Evolutionary conservation across 2,113 vertebrate species (phyloP).

Genomic region (Oceanites oceanicus): DNA sequence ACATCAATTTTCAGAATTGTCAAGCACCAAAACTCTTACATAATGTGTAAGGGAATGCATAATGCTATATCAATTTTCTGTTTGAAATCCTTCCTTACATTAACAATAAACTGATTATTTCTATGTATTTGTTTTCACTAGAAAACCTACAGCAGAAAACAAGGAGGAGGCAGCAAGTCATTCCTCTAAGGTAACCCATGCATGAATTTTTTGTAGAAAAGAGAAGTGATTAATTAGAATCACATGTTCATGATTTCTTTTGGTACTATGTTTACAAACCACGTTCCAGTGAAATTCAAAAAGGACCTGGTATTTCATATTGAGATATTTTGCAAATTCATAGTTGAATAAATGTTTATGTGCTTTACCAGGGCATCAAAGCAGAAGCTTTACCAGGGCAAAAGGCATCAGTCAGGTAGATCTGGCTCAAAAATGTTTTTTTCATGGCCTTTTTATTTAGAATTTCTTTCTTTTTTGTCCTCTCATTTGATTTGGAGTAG

Average conservation of each 20-base stretch:
- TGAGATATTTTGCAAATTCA: not conserved
- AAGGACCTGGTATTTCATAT: not conserved
- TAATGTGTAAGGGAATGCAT: not conserved
- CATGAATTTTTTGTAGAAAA: not conserved
- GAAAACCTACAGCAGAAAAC: slow-evolving; percentile 58
- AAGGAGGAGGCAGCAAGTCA: slow-evolving; percentile 1
- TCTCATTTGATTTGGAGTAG: not conserved
- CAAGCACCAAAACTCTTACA: not conserved
- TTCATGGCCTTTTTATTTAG: not conserved
- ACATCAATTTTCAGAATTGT: not conserved
- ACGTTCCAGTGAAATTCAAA: not conserved
- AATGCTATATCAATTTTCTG: not conserved
- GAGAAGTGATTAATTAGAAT: not conserved
- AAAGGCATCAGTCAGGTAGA: not conserved
- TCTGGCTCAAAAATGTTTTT: not conserved
- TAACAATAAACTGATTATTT: not conserved
- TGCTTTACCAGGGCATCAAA: not conserved
- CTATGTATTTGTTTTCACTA: slow-evolving; percentile 9
- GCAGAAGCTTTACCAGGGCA: not conserved
- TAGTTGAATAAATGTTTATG: not conserved
- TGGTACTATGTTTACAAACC: not conserved
- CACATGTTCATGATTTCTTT: not conserved
- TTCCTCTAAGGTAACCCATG: slow-evolving; percentile 64
- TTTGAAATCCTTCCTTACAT: not conserved
- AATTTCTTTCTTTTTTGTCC: not conserved